Evolutionary conservation across 2,888 invertebrate genomes (phyloP).

Genomic region (Slavum lentiscoides): DNA sequence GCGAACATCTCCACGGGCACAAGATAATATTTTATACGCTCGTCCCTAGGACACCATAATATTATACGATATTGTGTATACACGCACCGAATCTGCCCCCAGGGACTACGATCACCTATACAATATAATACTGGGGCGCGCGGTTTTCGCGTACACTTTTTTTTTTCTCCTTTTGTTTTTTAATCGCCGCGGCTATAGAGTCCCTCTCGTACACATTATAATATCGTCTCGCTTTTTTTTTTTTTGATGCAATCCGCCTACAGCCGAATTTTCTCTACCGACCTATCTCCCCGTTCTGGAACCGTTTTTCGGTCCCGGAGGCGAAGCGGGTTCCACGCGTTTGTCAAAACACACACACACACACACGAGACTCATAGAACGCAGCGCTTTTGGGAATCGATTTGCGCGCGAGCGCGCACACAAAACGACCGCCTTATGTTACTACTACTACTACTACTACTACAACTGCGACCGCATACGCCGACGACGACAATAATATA

Average conservation of each 20-base stretch:
- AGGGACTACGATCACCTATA: conserved; percentile 14
- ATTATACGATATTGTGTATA: background rate
- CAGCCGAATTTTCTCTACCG: background rate
- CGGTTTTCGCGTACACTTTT: too few species aligned
- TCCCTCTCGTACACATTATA: too few species aligned
- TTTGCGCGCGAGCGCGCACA: conserved; percentile 12
- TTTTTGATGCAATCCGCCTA: background rate
- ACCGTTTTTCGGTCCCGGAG: background rate
- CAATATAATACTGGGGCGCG: background rate
- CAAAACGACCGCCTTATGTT: conserved; percentile 41
- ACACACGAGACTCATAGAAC: background rate
- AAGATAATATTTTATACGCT: background rate
- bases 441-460: background rate
- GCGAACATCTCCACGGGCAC: background rate
- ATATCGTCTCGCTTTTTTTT: background rate
- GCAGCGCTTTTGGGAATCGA: conserved; percentile 41
- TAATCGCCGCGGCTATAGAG: too few species aligned
- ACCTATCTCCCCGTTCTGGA: too few species aligned
- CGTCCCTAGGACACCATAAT: background rate
- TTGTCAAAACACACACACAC: conserved; percentile 39
- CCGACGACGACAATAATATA: background rate
- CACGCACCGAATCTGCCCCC: background rate
- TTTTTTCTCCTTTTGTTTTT: background rate
- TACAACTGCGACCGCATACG: background rate
- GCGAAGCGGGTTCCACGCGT: conserved; percentile 35